Evolutionary conservation across 2,113 vertebrate species (phyloP).

Genomic region (Synchiropus splendidus): DNA sequence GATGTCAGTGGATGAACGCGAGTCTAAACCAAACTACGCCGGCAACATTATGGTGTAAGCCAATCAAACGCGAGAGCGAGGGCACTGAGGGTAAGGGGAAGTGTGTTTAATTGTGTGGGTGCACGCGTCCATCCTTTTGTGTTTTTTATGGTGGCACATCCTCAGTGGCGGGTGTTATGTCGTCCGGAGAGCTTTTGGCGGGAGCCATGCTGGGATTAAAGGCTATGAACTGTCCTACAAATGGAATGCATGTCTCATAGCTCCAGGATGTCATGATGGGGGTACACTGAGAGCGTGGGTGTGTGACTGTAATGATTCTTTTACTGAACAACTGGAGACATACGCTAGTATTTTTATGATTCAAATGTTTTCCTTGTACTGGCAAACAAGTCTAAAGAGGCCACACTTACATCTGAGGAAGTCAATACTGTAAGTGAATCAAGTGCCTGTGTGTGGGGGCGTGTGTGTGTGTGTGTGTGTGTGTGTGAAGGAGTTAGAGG

Average conservation of each 20-base stretch:
- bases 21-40: too few relatives aligned
- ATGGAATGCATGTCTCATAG: constrained; percentile 68
- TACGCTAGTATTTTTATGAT: too few relatives aligned
- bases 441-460: too few relatives aligned
- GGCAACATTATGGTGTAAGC: constrained; percentile 1
- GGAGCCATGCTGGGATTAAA: constrained; percentile 74
- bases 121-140: constrained; percentile 23
- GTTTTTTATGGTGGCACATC: constrained; percentile 64
- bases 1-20: too few relatives aligned
- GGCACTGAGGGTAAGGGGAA: constrained; percentile 12
- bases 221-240: constrained; percentile 67
- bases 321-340: too few relatives aligned
- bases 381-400: too few relatives aligned
- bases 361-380: too few relatives aligned
- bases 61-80: constrained; percentile 10
- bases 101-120: constrained; percentile 12
- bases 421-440: too few relatives aligned
- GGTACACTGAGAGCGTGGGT: not conserved
- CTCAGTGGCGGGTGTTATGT: constrained; percentile 55
- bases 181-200: constrained; percentile 65
- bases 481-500: constrained; percentile 18
- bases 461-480: constrained; percentile 5
- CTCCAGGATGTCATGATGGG: constrained; percentile 42
- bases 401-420: too few relatives aligned
- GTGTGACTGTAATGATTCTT: too few relatives aligned